These are phyloP conservation scores for Drosophila nr. fundita DNA, from an alignment of 2,888 invertebrate species.

Conservation along the genomic window DNA sequence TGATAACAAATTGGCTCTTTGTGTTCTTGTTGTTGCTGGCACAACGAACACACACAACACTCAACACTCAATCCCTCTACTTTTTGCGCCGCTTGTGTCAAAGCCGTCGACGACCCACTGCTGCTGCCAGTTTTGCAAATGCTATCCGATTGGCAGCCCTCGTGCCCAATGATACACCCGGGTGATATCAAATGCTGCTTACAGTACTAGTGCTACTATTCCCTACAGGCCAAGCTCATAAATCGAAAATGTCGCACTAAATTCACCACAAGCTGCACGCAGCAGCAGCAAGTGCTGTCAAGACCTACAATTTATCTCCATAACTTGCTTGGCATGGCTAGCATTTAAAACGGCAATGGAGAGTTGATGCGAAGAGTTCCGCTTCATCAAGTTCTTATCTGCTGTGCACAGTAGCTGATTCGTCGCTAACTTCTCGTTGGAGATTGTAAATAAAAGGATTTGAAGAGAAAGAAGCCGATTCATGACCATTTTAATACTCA, in stretches of 20 bases:
- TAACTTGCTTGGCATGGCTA: constrained; percentile 1
- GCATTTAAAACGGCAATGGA: constrained; percentile 5
- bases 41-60: constrained; percentile 13
- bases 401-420: constrained; percentile 9
- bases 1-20: constrained; percentile 64
- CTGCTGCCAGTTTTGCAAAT: constrained; percentile 32
- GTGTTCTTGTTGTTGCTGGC: constrained; percentile 34
- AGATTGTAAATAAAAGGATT: constrained; percentile 17
- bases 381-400: constrained; percentile 25
- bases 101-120: constrained; percentile 28
- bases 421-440: constrained; percentile 14
- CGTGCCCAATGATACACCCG: constrained; percentile 9
- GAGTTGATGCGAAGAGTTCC: constrained; percentile 14
- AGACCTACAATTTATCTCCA: constrained; percentile 4
- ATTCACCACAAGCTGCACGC: background rate
- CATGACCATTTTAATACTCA: background rate
- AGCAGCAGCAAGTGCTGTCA: constrained; percentile 1
- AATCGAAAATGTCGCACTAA: constrained; percentile 3
- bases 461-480: background rate
- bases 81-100: constrained; percentile 41
- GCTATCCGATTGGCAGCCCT: constrained; percentile 28
- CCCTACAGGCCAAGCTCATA: constrained; percentile 11
- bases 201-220: constrained; percentile 6
- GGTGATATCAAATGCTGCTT: background rate
- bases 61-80: constrained; percentile 21